Evolutionary conservation across 2,797 vertebrate species (phyloP).

Genomic region (Myiotriccus ornatus): DNA sequence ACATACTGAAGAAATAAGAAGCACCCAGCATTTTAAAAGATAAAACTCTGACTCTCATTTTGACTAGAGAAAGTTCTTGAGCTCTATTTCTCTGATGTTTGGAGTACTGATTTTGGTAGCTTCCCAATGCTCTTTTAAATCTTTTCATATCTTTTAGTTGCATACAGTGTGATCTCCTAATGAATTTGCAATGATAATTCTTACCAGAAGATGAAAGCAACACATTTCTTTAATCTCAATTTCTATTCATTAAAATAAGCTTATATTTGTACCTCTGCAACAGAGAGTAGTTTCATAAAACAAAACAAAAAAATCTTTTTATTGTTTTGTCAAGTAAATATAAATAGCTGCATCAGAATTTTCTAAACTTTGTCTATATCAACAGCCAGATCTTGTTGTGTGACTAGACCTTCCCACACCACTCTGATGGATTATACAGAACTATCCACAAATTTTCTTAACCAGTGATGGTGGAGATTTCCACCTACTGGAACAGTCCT

Average conservation of each 20-base stretch:
- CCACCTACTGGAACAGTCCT: not conserved
- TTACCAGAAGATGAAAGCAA: not conserved
- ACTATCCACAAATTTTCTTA: not conserved
- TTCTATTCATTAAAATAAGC: not conserved
- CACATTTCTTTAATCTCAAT: not conserved
- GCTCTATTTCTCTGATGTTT: not conserved
- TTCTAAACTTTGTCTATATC: not conserved
- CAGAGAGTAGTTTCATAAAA: not conserved
- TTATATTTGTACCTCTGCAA: not conserved
- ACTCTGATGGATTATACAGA: not conserved
- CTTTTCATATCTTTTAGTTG: not conserved
- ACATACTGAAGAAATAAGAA: not conserved
- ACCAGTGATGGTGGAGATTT: not conserved
- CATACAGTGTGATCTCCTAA: not conserved
- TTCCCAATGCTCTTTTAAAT: not conserved
- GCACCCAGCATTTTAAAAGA: not conserved
- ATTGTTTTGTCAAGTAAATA: not conserved
- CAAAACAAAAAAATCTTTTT: accelerated
- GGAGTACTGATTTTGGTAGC: not conserved
- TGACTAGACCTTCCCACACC: not conserved
- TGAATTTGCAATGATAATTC: not conserved
- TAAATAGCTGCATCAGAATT: not conserved
- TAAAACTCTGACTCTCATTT: not conserved
- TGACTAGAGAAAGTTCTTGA: not conserved
- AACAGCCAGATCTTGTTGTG: not conserved